phyloP scores from a whole-genome alignment of 23 tunicate genomes.

The Corella eumyota region DNA sequence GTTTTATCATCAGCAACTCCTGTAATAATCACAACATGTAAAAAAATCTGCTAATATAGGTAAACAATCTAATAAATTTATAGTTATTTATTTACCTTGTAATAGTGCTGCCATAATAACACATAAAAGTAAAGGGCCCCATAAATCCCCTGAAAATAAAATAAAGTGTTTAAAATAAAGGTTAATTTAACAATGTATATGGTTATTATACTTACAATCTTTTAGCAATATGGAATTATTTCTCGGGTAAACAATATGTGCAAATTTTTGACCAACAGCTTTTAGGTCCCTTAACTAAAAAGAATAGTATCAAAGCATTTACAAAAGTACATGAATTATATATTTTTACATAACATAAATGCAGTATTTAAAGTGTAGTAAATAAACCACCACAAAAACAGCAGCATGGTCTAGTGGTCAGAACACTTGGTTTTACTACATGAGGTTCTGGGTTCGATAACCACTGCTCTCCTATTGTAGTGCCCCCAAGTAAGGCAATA shows the following conservation, averaged over 20 bases:
- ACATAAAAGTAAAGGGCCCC: constrained; percentile 90
- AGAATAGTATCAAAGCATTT: not conserved
- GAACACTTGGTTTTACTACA: too few relatives aligned
- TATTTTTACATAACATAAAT: too few relatives aligned
- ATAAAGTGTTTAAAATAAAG: not conserved
- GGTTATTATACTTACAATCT: constrained; percentile 57
- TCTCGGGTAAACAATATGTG: constrained; percentile 80
- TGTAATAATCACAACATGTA: constrained; percentile 2
- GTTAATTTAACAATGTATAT: not conserved
- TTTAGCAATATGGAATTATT: constrained; percentile 38
- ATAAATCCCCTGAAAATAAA: constrained; percentile 80
- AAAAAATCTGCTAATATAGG: too few relatives aligned
- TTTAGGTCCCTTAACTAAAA: constrained; percentile 72
- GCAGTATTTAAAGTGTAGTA: too few relatives aligned
- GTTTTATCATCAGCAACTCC: constrained; percentile 35
- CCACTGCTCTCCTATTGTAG: too few relatives aligned
- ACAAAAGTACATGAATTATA: too few relatives aligned
- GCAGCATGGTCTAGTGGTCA: too few relatives aligned
- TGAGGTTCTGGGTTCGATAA: too few relatives aligned
- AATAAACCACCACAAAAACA: too few relatives aligned
- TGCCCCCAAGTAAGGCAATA: too few relatives aligned
- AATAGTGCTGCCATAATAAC: constrained; percentile 66
- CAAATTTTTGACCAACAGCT: constrained; percentile 69
- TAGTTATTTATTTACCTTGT: too few relatives aligned
- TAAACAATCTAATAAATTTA: too few relatives aligned